Percentiles rank a stretch among this genome's conserved stretches.
Conservation (phyloP, 2,888 invertebrate genomes). For the Sepiola atlantica region DNA sequence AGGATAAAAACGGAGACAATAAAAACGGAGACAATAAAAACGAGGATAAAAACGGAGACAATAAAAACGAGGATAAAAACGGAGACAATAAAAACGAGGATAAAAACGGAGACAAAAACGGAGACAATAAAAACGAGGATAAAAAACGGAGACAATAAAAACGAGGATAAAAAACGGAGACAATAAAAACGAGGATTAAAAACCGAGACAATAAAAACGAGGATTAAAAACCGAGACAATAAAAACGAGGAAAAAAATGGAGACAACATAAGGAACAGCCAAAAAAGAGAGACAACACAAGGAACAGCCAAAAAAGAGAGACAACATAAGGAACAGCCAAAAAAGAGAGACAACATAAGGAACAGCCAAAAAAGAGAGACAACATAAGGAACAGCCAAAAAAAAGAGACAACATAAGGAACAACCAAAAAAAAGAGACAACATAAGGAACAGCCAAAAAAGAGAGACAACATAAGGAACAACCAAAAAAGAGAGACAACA, state of each 20-base stretch:
- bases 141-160: background rate
- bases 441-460: too few relatives aligned
- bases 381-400: too few relatives aligned
- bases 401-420: too few relatives aligned
- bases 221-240: background rate
- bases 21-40: background rate
- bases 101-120: background rate
- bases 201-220: background rate
- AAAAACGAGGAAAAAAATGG: background rate
- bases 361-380: too few relatives aligned
- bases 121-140: background rate
- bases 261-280: background rate
- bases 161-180: background rate
- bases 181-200: background rate
- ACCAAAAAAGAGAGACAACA: too few relatives aligned
- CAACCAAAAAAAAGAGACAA: too few relatives aligned
- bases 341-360: too few relatives aligned
- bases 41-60: background rate
- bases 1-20: rapidly evolving
- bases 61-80: background rate
- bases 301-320: too few relatives aligned
- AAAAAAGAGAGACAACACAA: too few relatives aligned
- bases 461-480: too few relatives aligned
- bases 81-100: background rate
- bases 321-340: too few relatives aligned